Percentiles rank a stretch among this genome's conserved stretches.
Evolutionary conservation across 2,113 vertebrate genomes (phyloP).

Genomic region (Chamaea fasciata): DNA sequence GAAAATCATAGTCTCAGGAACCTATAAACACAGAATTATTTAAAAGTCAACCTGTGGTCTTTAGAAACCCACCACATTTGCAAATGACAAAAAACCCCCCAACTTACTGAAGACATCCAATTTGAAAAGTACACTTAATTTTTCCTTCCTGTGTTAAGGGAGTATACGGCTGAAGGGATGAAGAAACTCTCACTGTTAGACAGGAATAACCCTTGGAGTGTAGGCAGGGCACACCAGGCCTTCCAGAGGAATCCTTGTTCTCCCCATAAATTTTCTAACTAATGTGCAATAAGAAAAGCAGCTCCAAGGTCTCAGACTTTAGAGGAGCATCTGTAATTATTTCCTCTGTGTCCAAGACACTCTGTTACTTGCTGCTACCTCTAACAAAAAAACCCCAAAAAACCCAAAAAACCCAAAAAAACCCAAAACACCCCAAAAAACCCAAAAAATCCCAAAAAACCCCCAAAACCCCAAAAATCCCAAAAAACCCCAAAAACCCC

Average conservation of each 20-base stretch:
- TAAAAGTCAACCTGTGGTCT: neutral
- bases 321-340: neutral
- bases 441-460: no score
- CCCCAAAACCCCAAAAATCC: no score
- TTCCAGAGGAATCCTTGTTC: neutral
- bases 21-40: neutral
- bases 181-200: neutral
- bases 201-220: neutral
- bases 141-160: neutral
- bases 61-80: neutral
- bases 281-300: neutral
- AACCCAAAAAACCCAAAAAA: no score
- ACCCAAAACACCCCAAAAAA: no score
- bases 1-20: neutral
- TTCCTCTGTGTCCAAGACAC: no score
- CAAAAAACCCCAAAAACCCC: no score
- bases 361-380: neutral
- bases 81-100: neutral
- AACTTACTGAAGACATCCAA: neutral
- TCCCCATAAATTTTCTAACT: neutral
- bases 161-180: neutral
- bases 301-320: neutral
- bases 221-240: neutral
- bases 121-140: neutral
- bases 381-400: neutral